phyloP scores from a whole-genome alignment of 2,113 vertebrate species.

The Uria lomvia region DNA sequence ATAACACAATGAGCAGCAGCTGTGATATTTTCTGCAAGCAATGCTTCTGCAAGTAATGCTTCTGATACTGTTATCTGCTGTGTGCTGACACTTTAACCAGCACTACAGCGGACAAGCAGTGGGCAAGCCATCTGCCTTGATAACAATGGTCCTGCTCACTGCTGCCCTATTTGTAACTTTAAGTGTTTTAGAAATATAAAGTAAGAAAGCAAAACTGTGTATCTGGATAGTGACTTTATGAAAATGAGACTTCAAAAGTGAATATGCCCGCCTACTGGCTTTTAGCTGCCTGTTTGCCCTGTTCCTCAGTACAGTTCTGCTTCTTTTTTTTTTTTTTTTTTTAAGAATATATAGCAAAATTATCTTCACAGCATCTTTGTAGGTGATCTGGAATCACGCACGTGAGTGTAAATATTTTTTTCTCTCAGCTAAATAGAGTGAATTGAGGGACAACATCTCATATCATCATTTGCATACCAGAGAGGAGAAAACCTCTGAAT shows the following conservation, averaged over 20 bases:
- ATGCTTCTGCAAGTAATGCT: neutral
- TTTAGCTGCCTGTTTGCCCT: neutral
- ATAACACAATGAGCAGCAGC: neutral
- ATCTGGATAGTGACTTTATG: neutral
- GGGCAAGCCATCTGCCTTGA: neutral
- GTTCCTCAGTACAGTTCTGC: neutral
- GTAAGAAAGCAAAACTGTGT: neutral
- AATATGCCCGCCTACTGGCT: neutral
- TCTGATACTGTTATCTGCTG: neutral
- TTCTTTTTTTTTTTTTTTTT: neutral
- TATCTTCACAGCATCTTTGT: neutral
- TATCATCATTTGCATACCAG: neutral
- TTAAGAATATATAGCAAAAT: neutral
- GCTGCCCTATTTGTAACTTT: neutral
- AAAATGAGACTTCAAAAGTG: neutral
- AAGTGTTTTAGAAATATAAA: neutral
- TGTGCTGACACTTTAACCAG: neutral
- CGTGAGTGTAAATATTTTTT: neutral
- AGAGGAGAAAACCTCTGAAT: neutral
- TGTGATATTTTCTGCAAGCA: neutral
- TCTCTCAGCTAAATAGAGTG: neutral
- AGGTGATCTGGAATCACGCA: neutral
- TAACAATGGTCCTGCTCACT: rapidly evolving
- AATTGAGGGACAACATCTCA: neutral
- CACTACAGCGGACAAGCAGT: neutral